These are phyloP conservation scores for Ibycter americanus DNA, from an alignment of 2,797 vertebrate species.

Conservation along the genomic window DNA sequence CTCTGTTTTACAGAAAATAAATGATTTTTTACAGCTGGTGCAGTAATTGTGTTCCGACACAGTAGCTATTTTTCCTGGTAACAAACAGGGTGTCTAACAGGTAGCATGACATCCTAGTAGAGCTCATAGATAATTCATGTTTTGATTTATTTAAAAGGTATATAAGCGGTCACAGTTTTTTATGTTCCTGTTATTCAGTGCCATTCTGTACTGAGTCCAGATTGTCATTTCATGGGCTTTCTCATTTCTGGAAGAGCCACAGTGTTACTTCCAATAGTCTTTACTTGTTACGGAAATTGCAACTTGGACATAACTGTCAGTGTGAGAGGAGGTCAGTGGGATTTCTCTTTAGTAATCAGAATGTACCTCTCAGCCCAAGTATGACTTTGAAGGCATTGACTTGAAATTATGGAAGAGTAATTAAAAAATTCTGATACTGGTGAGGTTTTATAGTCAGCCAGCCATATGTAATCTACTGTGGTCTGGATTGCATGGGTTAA, in stretches of 20 bases:
- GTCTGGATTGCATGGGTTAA: not conserved
- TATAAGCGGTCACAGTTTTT: not conserved
- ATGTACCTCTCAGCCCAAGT: not conserved
- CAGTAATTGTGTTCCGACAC: not conserved
- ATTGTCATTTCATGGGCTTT: not conserved
- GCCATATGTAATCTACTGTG: not conserved
- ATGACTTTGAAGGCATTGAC: not conserved
- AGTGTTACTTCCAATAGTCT: not conserved
- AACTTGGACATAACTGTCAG: not conserved
- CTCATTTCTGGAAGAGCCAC: not conserved
- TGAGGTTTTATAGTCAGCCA: not conserved
- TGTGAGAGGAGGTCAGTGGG: not conserved
- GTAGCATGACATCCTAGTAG: not conserved
- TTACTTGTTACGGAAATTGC: not conserved
- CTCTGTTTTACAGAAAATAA: not conserved
- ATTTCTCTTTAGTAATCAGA: not conserved
- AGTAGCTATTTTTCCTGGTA: not conserved
- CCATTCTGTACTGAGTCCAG: not conserved
- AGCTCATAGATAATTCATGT: not conserved
- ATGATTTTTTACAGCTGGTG: not conserved
- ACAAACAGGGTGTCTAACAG: not conserved
- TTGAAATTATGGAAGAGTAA: not conserved
- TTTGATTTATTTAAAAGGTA: slow-evolving; percentile 3
- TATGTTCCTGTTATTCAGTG: not conserved
- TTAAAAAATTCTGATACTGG: not conserved